phyloP scores from a whole-genome alignment of 2,797 vertebrate species.

The Urophycis tenuis region DNA sequence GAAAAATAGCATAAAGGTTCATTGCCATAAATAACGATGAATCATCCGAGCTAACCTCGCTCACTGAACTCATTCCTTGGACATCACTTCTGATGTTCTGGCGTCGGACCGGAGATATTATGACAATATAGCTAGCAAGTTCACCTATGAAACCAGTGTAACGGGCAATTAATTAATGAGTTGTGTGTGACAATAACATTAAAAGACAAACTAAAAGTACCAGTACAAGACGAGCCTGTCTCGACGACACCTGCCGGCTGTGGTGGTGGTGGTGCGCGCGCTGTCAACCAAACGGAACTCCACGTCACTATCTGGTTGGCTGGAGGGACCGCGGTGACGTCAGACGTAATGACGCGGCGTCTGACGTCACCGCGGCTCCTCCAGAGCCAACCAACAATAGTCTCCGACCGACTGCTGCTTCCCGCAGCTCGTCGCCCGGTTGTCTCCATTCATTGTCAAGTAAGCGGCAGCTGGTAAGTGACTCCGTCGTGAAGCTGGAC shows the following conservation, averaged over 20 bases:
- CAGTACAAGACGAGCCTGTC: neutral
- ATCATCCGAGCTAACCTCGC: no score
- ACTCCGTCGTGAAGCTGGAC: neutral
- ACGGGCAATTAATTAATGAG: neutral
- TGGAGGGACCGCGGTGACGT: neutral
- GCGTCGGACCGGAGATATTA: neutral
- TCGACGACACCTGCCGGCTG: neutral
- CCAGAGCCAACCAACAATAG: constrained; percentile 8
- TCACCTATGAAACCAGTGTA: neutral
- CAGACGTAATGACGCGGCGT: neutral
- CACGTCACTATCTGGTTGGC: no score
- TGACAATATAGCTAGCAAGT: neutral
- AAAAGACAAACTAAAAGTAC: neutral
- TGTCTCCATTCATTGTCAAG: neutral
- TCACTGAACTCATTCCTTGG: no score
- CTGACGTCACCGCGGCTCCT: neutral
- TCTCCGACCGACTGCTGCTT: neutral
- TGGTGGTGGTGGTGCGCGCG: constrained; percentile 28
- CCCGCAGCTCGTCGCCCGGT: neutral
- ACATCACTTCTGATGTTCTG: neutral
- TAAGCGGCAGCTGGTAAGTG: constrained; percentile 20
- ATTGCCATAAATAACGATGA: no score
- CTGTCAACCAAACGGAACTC: constrained; percentile 32
- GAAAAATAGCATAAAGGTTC: no score
- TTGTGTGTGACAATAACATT: neutral